Evolutionary conservation across 2,113 vertebrate genomes (phyloP).

Genomic region (Micronycteris hirsuta): DNA sequence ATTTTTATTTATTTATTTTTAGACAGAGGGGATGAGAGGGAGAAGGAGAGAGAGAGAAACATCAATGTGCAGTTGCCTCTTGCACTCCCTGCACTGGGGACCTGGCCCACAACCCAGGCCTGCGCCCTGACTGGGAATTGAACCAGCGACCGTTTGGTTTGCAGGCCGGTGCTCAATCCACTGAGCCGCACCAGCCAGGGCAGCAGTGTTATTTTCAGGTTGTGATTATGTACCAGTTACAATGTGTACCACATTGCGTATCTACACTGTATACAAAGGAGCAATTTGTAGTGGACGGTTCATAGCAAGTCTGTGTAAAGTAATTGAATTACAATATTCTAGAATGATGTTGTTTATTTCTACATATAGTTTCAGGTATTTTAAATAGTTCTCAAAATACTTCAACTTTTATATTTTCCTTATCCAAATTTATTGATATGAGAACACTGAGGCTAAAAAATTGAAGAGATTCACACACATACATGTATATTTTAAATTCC

Average conservation of each 20-base stretch:
- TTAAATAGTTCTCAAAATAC: neutral
- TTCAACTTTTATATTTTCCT: conserved; percentile 8
- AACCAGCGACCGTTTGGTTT: no score
- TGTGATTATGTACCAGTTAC: neutral
- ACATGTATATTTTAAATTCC: conserved; percentile 12
- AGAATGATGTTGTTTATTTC: neutral
- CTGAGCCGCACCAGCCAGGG: no score
- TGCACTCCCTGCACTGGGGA: no score
- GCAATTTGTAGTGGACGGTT: neutral
- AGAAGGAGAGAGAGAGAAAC: no score
- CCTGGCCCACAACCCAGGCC: no score
- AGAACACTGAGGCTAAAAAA: neutral
- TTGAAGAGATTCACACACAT: neutral
- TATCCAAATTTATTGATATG: neutral
- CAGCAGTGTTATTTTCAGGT: neutral
- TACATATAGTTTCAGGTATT: neutral
- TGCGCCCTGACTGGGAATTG: no score
- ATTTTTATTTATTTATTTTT: no score
- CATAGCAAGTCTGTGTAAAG: neutral
- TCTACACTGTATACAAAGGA: conserved; percentile 13
- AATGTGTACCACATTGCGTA: neutral
- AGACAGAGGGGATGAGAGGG: no score
- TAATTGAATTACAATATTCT: conserved; percentile 31
- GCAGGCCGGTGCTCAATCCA: no score
- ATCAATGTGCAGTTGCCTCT: no score